These are phyloP conservation scores for Cerastoderma edule DNA, from an alignment of 2,888 invertebrate genomes.

Conservation along the genomic window DNA sequence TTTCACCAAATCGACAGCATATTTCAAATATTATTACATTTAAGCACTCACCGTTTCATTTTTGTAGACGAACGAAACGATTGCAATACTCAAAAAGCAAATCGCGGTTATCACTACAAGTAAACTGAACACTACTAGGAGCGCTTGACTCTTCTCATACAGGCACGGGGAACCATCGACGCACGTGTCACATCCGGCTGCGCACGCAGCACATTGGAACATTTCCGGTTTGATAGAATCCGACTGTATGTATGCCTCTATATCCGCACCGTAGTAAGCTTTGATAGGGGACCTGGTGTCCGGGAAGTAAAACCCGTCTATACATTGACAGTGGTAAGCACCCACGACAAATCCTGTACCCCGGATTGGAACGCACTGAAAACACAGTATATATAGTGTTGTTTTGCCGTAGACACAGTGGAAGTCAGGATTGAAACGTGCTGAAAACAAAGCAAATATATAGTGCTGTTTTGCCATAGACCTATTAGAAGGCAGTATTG, in stretches of 20 bases:
- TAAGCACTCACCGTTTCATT: conserved; percentile 60
- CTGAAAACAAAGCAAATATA: no score
- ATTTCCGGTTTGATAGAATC: conserved; percentile 27
- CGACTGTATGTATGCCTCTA: conserved; percentile 65
- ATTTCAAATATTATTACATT: no score
- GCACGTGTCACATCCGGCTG: conserved; percentile 79
- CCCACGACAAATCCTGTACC: conserved; percentile 78
- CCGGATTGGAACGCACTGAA: conserved; percentile 74
- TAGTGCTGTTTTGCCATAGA: no score
- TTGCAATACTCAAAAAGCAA: conserved; percentile 50
- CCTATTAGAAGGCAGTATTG: no score
- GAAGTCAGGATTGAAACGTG: no score
- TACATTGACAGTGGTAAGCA: conserved; percentile 77
- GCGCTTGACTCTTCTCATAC: conserved; percentile 57
- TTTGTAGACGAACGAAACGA: conserved; percentile 52
- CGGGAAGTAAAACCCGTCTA: conserved; percentile 81
- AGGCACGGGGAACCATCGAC: conserved; percentile 78
- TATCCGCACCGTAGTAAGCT: conserved; percentile 71
- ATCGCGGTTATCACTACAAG: conserved; percentile 61
- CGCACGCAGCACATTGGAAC: conserved; percentile 75
- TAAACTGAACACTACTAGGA: conserved; percentile 62
- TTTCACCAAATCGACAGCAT: no score
- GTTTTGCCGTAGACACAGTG: no score
- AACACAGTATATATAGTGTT: no score
- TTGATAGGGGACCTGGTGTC: conserved; percentile 45